These are phyloP conservation scores for Sisyra nigra DNA, from an alignment of 2,888 invertebrate species.

Conservation along the genomic window DNA sequence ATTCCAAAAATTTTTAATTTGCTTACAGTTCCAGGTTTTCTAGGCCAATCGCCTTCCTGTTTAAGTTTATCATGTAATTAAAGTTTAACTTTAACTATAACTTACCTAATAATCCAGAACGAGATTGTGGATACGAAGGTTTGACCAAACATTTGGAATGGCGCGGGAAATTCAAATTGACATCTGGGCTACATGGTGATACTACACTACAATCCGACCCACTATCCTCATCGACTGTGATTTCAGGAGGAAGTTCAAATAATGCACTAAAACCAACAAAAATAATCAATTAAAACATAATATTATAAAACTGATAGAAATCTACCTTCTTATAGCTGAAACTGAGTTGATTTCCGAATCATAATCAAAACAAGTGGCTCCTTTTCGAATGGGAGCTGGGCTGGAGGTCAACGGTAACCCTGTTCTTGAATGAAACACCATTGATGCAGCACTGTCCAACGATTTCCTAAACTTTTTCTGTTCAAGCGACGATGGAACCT, in stretches of 20 bases:
- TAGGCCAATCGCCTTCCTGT: too few species aligned
- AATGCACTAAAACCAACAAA: slow-evolving; percentile 34
- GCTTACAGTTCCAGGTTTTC: too few species aligned
- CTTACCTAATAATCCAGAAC: slow-evolving; percentile 28
- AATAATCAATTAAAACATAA: neutral
- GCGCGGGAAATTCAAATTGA: slow-evolving; percentile 18
- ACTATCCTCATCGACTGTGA: slow-evolving; percentile 28
- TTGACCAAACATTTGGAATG: slow-evolving; percentile 19
- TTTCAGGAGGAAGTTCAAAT: slow-evolving; percentile 35
- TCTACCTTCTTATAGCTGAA: slow-evolving; percentile 65
- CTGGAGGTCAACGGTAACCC: slow-evolving; percentile 74
- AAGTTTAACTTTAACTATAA: too few species aligned
- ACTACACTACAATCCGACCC: slow-evolving; percentile 32
- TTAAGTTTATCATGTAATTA: too few species aligned
- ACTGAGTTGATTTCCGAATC: slow-evolving; percentile 66
- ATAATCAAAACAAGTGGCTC: slow-evolving; percentile 66
- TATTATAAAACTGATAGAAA: slow-evolving; percentile 5
- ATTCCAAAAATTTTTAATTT: too few species aligned
- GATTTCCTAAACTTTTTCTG: slow-evolving; percentile 57
- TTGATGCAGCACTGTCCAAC: slow-evolving; percentile 61
- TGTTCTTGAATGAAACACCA: slow-evolving; percentile 69
- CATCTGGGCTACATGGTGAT: slow-evolving; percentile 29
- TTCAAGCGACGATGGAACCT: slow-evolving; percentile 52
- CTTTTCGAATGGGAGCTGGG: slow-evolving; percentile 66
- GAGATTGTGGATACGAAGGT: slow-evolving; percentile 22